Conservation (phyloP, 2,888 invertebrate genomes). For the Rhingia rostrata region DNA sequence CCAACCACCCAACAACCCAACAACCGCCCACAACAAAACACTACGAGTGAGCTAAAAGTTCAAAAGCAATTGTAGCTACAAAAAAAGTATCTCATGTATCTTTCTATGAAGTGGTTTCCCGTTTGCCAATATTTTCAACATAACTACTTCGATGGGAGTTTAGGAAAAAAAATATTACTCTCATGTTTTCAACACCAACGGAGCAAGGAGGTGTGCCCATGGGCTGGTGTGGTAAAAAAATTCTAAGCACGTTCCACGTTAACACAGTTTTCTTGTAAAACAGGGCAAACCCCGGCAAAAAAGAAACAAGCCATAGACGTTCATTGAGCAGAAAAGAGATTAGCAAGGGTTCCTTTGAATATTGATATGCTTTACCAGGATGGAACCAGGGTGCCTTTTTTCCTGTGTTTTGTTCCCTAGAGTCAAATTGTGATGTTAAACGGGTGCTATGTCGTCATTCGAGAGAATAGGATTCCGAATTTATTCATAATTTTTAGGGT, state of each 20-base stretch:
- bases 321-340: slow-evolving; percentile 26
- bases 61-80: slow-evolving; percentile 20
- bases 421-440: too few relatives aligned
- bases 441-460: background rate
- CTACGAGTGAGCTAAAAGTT: too few relatives aligned
- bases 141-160: slow-evolving; percentile 38
- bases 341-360: slow-evolving; percentile 13
- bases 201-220: slow-evolving; percentile 24
- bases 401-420: background rate
- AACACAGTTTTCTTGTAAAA: slow-evolving; percentile 50
- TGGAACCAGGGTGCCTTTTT: slow-evolving; percentile 2
- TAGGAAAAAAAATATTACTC: slow-evolving; percentile 13
- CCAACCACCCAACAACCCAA: too few relatives aligned
- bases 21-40: too few relatives aligned
- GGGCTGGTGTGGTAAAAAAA: slow-evolving; percentile 28
- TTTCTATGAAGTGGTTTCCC: slow-evolving; percentile 56
- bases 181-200: slow-evolving; percentile 28
- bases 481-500: background rate
- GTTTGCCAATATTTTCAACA: slow-evolving; percentile 37
- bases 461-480: slow-evolving; percentile 1
- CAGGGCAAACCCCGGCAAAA: slow-evolving; percentile 26
- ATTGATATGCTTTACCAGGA: slow-evolving; percentile 23
- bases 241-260: slow-evolving; percentile 57
- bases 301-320: slow-evolving; percentile 19
- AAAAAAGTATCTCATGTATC: slow-evolving; percentile 23